Percentiles rank a stretch among this genome's conserved stretches.
phyloP scores from a whole-genome alignment of 2,113 vertebrate genomes.

The Chaenocephalus aceratus region DNA sequence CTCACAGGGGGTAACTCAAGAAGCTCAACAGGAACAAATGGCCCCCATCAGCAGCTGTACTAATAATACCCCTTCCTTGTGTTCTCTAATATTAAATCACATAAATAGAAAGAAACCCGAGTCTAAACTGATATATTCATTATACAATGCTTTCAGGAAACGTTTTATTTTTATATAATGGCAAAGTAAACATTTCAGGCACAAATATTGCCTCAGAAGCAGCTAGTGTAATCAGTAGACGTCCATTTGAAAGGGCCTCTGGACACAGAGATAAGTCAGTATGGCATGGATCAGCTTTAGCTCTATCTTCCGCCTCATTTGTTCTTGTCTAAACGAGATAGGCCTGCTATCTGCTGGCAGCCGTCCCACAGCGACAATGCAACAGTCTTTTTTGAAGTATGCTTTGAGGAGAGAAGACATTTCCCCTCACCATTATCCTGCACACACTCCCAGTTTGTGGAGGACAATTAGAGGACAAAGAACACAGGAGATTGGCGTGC shows the following conservation, averaged over 20 bases:
- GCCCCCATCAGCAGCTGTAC: conserved; percentile 51
- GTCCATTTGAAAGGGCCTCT: conserved; percentile 38
- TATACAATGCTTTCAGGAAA: not conserved
- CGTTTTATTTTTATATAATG: not conserved
- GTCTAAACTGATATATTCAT: conserved; percentile 10
- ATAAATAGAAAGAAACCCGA: conserved; percentile 42
- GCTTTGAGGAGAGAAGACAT: conserved; percentile 4
- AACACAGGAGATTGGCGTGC: not conserved
- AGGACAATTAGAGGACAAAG: conserved; percentile 61
- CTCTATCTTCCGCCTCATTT: conserved; percentile 63
- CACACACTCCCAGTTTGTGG: conserved; percentile 14
- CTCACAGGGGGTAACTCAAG: conserved; percentile 46
- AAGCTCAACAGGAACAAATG: conserved; percentile 66
- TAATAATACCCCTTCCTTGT: conserved; percentile 50
- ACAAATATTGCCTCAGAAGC: conserved; percentile 20
- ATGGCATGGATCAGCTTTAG: conserved; percentile 44
- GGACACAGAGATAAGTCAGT: conserved; percentile 60
- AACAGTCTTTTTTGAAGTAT: conserved; percentile 20
- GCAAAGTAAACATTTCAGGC: conserved; percentile 15
- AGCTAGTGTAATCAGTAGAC: conserved; percentile 33
- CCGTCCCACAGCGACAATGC: conserved; percentile 44
- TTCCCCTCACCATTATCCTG: conserved; percentile 52
- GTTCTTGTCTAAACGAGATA: conserved; percentile 70
- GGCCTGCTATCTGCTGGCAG: conserved; percentile 57
- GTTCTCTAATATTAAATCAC: conserved; percentile 40